These are phyloP conservation scores for Motacilla alba DNA, from an alignment of 2,113 vertebrate genomes.

Conservation along the genomic window DNA sequence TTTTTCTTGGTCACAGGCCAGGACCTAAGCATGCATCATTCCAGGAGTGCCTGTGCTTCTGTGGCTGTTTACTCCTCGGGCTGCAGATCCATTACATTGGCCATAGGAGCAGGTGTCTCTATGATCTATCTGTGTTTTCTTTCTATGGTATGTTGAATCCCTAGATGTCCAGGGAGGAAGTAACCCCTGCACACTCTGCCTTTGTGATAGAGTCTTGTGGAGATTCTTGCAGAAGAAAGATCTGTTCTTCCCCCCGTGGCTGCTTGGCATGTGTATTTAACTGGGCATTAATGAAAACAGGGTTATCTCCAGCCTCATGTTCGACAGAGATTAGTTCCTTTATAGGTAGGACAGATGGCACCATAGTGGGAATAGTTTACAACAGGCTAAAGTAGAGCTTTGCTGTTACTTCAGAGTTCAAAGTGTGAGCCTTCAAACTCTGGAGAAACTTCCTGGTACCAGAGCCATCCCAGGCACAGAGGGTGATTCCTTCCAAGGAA, in stretches of 20 bases:
- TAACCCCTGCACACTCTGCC: neutral
- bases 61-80: neutral
- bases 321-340: neutral
- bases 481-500: neutral
- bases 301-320: neutral
- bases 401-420: neutral
- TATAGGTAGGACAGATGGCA: neutral
- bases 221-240: neutral
- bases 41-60: neutral
- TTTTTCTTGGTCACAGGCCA: neutral
- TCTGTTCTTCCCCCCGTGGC: neutral
- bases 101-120: neutral
- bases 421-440: neutral
- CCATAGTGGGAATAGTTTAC: neutral
- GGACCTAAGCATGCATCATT: neutral
- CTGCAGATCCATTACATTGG: neutral
- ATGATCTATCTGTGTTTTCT: neutral
- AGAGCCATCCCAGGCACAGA: rapidly evolving
- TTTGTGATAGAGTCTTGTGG: neutral
- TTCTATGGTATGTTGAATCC: neutral
- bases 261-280: neutral
- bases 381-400: neutral
- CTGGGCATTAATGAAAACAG: neutral
- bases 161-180: neutral
- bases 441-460: neutral